Conservation (phyloP, 2,113 vertebrate genomes). For the Gnathonemus longibarbis region DNA sequence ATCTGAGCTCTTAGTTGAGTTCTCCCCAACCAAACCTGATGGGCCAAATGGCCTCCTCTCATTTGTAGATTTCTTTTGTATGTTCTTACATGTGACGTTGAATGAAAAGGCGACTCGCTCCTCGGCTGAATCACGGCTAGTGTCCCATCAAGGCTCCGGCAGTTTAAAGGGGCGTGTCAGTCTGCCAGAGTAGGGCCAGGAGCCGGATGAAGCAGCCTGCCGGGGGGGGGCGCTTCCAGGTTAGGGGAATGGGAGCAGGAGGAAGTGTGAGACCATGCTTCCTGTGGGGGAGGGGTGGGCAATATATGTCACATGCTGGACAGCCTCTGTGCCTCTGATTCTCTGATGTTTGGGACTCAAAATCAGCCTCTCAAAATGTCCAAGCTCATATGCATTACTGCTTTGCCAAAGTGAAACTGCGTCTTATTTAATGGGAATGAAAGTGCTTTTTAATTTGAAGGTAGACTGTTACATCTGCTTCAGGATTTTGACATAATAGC, state of each 20-base stretch:
- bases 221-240: background rate
- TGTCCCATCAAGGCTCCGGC: background rate
- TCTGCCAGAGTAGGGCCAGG: background rate
- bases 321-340: background rate
- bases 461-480: background rate
- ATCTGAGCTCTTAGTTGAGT: too few relatives aligned
- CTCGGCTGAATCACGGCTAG: background rate
- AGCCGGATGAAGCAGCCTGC: background rate
- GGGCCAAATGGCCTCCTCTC: too few relatives aligned
- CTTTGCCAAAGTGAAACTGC: background rate
- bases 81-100: background rate
- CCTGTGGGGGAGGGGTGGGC: background rate
- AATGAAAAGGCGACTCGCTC: background rate
- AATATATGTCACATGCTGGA: background rate
- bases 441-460: background rate
- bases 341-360: background rate
- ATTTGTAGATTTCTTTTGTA: too few relatives aligned
- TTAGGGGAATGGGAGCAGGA: background rate
- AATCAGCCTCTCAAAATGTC: background rate
- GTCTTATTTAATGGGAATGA: background rate
- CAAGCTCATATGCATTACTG: background rate
- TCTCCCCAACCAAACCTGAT: too few relatives aligned
- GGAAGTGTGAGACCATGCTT: background rate
- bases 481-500: background rate
- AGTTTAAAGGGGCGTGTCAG: background rate